Evolutionary conservation across 2,113 vertebrate genomes (phyloP).

Genomic region (Globicephala melas): DNA sequence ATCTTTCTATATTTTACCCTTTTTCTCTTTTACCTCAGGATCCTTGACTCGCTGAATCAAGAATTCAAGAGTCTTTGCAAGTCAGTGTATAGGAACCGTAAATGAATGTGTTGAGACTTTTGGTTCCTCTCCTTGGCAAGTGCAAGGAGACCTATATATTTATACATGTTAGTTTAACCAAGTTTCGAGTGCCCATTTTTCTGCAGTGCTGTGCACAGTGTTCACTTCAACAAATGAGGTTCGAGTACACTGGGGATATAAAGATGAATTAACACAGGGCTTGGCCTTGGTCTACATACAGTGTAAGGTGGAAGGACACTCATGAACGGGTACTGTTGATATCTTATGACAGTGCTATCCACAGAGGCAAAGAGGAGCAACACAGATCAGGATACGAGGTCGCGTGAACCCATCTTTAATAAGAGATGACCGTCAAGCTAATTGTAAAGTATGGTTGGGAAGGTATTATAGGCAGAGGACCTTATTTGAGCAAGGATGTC

Average conservation of each 20-base stretch:
- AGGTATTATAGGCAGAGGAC: background rate
- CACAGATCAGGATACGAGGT: background rate
- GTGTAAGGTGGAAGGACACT: background rate
- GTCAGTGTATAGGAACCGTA: background rate
- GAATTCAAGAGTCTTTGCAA: background rate
- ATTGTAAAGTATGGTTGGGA: background rate
- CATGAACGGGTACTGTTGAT: accelerated
- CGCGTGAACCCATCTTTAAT: accelerated
- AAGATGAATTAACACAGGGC: accelerated
- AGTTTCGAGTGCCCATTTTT: background rate
- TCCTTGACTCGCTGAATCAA: background rate
- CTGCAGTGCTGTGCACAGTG: accelerated
- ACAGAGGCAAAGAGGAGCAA: accelerated
- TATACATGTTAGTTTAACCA: accelerated
- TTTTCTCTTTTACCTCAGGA: accelerated
- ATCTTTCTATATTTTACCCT: accelerated
- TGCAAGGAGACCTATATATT: accelerated
- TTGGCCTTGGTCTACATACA: accelerated
- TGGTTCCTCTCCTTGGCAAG: accelerated
- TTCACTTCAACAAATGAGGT: background rate
- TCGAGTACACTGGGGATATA: accelerated
- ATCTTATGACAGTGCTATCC: accelerated
- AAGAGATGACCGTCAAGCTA: background rate
- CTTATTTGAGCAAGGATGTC: background rate
- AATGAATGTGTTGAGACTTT: accelerated